Conservation (phyloP, 2,797 vertebrate species). For the Molossus molossus region DNA sequence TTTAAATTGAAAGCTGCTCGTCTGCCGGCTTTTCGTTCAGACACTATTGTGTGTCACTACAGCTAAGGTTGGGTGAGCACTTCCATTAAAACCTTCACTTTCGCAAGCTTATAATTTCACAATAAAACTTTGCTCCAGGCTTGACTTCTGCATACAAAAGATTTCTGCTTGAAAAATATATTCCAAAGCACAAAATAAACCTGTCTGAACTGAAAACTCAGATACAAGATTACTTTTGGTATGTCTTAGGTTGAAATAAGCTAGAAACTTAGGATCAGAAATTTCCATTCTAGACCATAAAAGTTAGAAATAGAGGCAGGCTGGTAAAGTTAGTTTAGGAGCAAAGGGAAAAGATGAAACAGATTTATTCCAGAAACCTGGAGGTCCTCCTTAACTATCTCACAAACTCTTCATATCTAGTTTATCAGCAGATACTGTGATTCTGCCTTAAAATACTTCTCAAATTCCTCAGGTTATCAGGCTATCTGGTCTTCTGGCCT, state of each 20-base stretch:
- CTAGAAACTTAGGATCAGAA: not conserved
- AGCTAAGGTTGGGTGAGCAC: slow-evolving; percentile 42
- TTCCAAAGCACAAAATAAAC: slow-evolving; percentile 60
- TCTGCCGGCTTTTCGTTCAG: slow-evolving; percentile 38
- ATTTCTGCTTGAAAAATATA: slow-evolving; percentile 45
- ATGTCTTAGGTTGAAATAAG: not conserved
- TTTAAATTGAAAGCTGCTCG: slow-evolving; percentile 71
- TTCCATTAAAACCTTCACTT: slow-evolving; percentile 28
- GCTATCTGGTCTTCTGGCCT: not conserved
- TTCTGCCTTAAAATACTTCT: not conserved
- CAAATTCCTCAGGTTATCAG: not conserved
- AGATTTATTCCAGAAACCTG: not conserved
- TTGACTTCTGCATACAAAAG: slow-evolving; percentile 63
- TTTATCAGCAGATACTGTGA: not conserved
- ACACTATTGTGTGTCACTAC: not conserved
- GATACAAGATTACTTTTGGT: not conserved
- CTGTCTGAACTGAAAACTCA: slow-evolving; percentile 50
- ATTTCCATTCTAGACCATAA: not conserved
- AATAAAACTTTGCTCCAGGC: slow-evolving; percentile 47
- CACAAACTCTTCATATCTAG: not conserved
- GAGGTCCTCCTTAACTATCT: not conserved
- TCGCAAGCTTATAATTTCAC: slow-evolving; percentile 39
- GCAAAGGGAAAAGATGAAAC: not conserved
- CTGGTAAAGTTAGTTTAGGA: not conserved
- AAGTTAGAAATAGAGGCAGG: not conserved